Conservation (phyloP, 2,888 invertebrate genomes). For the Caradrina kadenii region DNA sequence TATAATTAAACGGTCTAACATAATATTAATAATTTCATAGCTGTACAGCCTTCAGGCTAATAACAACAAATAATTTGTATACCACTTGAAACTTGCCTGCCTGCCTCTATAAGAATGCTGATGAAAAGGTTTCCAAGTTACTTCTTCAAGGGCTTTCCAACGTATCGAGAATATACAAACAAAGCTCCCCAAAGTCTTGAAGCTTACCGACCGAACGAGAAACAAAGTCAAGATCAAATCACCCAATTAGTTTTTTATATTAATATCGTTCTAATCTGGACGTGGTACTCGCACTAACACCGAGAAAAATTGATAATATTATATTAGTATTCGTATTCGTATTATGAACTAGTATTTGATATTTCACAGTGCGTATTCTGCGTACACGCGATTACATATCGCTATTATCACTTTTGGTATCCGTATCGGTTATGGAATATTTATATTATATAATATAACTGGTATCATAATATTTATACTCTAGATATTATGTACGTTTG, state of each 20-base stretch:
- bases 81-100: slow-evolving; percentile 6
- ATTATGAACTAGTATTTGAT: background rate
- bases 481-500: too few species aligned
- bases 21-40: too few species aligned
- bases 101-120: slow-evolving; percentile 3
- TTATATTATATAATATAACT: too few species aligned
- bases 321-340: too few species aligned
- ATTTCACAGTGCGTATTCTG: background rate
- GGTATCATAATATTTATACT: too few species aligned
- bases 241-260: slow-evolving; percentile 27
- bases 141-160: slow-evolving; percentile 31
- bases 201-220: slow-evolving; percentile 19
- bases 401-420: too few species aligned
- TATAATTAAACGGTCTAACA: too few species aligned
- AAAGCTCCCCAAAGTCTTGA: slow-evolving; percentile 18
- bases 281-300: background rate
- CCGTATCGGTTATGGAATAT: too few species aligned
- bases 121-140: slow-evolving; percentile 19
- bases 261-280: slow-evolving; percentile 26
- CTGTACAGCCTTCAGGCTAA: background rate
- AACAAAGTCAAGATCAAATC: slow-evolving; percentile 11
- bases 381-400: too few species aligned
- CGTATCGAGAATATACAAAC: slow-evolving; percentile 10
- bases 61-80: background rate
- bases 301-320: background rate